Evolutionary conservation across 2,113 vertebrate species (phyloP).

Genomic region (Crotalus tigris): DNA sequence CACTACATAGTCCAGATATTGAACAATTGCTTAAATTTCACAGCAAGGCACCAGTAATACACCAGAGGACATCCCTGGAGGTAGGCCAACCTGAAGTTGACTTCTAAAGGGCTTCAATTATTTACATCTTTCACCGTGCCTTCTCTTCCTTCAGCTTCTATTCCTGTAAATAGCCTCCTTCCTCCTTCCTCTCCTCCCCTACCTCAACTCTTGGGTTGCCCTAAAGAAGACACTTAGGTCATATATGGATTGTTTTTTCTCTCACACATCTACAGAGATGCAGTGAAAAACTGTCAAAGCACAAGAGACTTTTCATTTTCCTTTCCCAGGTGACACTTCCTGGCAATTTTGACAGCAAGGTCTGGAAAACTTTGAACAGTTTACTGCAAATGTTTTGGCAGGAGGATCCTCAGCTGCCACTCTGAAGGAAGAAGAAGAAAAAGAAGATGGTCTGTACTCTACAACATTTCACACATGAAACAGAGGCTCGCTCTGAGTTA

Average conservation of each 20-base stretch:
- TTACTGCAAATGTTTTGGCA: conserved; percentile 5
- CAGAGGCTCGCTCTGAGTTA: background rate
- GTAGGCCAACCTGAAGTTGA: background rate
- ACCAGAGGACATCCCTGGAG: rapidly evolving
- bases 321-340: background rate
- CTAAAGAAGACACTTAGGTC: background rate
- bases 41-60: background rate
- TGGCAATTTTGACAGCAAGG: conserved; percentile 10
- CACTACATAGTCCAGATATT: background rate
- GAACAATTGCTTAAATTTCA: background rate
- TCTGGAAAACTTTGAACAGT: background rate
- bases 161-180: no score
- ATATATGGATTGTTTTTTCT: background rate
- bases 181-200: background rate
- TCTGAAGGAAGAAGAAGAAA: background rate
- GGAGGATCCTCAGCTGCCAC: conserved; percentile 3
- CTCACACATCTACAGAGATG: background rate
- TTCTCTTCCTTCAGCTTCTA: background rate
- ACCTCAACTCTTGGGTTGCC: background rate
- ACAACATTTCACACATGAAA: background rate
- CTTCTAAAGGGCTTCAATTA: background rate
- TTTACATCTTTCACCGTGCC: background rate
- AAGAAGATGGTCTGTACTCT: background rate
- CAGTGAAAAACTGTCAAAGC: background rate
- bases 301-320: background rate